Percentiles rank a stretch among this genome's conserved stretches.
phyloP scores from a whole-genome alignment of 2,113 vertebrate genomes.

The Triplophysa rosa region DNA sequence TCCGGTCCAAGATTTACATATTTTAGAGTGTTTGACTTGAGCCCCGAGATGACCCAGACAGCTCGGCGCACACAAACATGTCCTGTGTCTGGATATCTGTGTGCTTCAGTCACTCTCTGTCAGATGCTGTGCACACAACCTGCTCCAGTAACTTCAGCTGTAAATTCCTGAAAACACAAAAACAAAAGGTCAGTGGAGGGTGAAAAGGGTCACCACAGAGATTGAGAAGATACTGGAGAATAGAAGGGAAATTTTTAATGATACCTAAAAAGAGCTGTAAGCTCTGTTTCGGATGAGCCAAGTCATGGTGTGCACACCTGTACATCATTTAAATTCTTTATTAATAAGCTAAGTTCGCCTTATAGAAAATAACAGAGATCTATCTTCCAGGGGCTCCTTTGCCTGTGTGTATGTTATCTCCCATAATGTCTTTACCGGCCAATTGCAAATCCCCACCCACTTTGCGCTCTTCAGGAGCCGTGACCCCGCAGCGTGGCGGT shows the following conservation, averaged over 20 bases:
- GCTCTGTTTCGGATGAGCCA: no score
- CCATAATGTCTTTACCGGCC: slow-evolving; percentile 45
- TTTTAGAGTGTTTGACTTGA: neutral
- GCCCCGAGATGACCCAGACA: slow-evolving; percentile 22
- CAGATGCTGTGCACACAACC: slow-evolving; percentile 39
- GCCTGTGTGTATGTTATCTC: neutral
- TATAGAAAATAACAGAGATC: slow-evolving; percentile 8
- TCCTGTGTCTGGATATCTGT: slow-evolving; percentile 23
- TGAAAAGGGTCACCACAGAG: slow-evolving; percentile 8
- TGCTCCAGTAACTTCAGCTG: neutral
- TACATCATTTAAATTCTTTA: no score
- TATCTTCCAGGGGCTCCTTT: slow-evolving; percentile 11
- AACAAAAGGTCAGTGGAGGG: neutral
- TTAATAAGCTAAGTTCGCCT: neutral
- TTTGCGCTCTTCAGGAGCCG: slow-evolving; percentile 5
- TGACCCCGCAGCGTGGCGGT: slow-evolving; percentile 21
- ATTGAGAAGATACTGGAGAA: neutral
- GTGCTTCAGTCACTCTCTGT: slow-evolving; percentile 23
- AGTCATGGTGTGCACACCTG: no score
- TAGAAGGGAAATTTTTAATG: neutral
- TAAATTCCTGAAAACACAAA: slow-evolving; percentile 17
- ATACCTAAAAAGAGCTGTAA: no score
- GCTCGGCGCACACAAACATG: slow-evolving; percentile 35
- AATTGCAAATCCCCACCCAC: slow-evolving; percentile 14
- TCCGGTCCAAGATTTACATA: slow-evolving; percentile 22